Evolutionary conservation across 2,888 invertebrate species (phyloP).

Genomic region (Entomobrya proxima): DNA sequence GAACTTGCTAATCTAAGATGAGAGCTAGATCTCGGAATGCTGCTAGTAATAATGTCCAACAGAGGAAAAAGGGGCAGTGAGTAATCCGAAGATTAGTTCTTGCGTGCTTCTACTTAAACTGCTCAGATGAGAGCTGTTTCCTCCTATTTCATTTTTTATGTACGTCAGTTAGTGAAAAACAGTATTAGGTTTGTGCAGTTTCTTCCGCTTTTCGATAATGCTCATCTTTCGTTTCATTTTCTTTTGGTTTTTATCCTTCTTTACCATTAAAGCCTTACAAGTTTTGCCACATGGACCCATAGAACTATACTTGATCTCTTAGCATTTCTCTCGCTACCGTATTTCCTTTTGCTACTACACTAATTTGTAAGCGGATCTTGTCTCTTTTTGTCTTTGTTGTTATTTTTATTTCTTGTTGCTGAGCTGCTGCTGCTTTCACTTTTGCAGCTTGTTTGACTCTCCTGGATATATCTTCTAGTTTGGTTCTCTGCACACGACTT

Average conservation of each 20-base stretch:
- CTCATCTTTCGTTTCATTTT: neutral
- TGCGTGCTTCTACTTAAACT: neutral
- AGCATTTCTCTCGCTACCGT: neutral
- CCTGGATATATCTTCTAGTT: too few species aligned
- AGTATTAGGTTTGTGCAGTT: neutral
- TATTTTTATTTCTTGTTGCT: constrained; percentile 11
- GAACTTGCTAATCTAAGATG: too few species aligned
- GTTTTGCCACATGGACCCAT: neutral
- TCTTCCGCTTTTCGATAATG: neutral
- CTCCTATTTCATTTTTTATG: neutral
- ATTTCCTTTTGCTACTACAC: neutral
- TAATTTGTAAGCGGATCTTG: constrained; percentile 41
- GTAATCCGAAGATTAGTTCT: neutral
- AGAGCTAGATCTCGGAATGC: neutral
- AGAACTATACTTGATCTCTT: neutral
- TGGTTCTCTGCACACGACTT: neutral
- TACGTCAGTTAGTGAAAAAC: neutral
- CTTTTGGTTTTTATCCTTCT: neutral
- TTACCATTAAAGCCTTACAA: neutral
- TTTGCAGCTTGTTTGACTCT: too few species aligned
- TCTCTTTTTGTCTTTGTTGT: constrained; percentile 36
- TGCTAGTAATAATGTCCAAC: neutral
- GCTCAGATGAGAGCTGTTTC: neutral
- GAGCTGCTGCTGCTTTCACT: neutral
- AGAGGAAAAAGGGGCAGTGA: neutral